These are phyloP conservation scores for Spialia ferax DNA, from an alignment of 2,888 invertebrate genomes.

Conservation along the genomic window DNA sequence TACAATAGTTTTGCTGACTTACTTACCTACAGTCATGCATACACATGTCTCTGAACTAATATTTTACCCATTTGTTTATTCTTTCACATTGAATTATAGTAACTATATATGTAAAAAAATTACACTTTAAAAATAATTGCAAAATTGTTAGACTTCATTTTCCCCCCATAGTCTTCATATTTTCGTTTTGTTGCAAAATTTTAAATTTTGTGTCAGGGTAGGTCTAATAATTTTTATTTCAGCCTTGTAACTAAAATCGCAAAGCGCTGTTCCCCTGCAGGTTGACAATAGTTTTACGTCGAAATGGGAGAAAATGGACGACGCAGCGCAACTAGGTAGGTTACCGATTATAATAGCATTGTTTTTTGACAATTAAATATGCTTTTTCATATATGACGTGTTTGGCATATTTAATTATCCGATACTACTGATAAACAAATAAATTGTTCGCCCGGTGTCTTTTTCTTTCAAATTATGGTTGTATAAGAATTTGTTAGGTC, in stretches of 20 bases:
- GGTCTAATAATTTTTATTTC: constrained; percentile 80
- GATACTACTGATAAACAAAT: background rate
- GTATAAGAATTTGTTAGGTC: too few species aligned
- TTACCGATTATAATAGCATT: constrained; percentile 57
- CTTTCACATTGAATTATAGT: background rate
- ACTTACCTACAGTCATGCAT: background rate
- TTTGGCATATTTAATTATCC: constrained; percentile 10
- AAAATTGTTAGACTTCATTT: constrained; percentile 3
- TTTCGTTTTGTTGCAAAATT: constrained; percentile 21
- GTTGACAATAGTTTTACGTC: constrained; percentile 83
- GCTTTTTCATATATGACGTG: background rate
- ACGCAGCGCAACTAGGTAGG: constrained; percentile 95
- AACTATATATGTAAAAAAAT: background rate
- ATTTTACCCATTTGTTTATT: background rate
- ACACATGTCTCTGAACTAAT: background rate
- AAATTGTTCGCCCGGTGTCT: background rate
- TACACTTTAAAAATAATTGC: background rate
- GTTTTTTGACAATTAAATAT: constrained; percentile 32
- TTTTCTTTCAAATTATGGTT: too few species aligned
- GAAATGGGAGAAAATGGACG: constrained; percentile 96
- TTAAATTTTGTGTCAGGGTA: constrained; percentile 58
- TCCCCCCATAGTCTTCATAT: too few species aligned
- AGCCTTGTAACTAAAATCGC: constrained; percentile 78
- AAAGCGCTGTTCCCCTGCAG: constrained; percentile 78
- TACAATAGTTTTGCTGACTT: background rate